These are phyloP conservation scores for Odocoileus hemionus DNA, from an alignment of 2,113 vertebrate genomes.

Conservation along the genomic window DNA sequence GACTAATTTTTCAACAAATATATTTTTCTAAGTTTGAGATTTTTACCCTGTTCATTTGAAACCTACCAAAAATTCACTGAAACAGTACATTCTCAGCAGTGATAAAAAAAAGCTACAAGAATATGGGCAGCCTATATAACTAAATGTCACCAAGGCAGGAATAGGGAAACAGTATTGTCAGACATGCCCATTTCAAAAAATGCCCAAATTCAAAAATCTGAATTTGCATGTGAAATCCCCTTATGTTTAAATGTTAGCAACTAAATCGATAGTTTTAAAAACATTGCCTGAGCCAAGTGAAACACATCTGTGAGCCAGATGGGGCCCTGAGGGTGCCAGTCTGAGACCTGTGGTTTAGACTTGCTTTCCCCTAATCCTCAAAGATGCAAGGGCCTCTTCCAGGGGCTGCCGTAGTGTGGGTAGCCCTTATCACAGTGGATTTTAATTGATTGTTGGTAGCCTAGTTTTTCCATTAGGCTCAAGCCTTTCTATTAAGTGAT, in stretches of 20 bases:
- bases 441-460: background rate
- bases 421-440: background rate
- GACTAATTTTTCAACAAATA: background rate
- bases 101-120: background rate
- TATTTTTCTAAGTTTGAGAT: background rate
- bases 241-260: slow-evolving; percentile 43
- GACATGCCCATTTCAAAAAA: slow-evolving; percentile 5
- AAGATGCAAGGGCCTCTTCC: background rate
- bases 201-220: background rate
- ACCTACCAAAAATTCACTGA: background rate
- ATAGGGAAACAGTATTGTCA: background rate
- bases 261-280: slow-evolving; percentile 37
- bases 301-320: slow-evolving; percentile 64
- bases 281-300: background rate
- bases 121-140: background rate
- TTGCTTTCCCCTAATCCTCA: background rate
- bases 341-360: slow-evolving; percentile 2
- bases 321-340: background rate
- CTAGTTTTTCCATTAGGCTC: background rate
- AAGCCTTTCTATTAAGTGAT: background rate
- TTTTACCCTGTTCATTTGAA: background rate
- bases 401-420: background rate
- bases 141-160: background rate
- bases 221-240: slow-evolving; percentile 42
- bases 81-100: background rate